Percentiles rank a stretch among this genome's conserved stretches.
Conservation (phyloP, 1,140 invertebrate species). For the Diploscapter pachys region DNA sequence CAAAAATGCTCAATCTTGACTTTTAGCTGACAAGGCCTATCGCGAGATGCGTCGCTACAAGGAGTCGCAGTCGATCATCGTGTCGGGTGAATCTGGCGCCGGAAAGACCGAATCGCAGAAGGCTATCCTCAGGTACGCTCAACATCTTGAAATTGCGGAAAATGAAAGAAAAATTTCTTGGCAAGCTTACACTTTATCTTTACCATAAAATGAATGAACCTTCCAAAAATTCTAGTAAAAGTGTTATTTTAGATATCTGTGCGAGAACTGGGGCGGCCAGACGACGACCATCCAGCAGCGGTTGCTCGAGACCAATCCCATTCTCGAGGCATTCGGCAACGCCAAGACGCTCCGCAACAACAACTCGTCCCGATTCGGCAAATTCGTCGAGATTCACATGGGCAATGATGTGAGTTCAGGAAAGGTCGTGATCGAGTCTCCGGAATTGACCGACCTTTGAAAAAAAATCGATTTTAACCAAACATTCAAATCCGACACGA, state of each 20-base stretch:
- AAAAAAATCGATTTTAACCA: not conserved
- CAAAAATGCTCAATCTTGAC: not conserved
- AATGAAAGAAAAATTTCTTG: too few species aligned
- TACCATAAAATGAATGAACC: too few species aligned
- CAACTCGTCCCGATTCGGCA: slow-evolving; percentile 93
- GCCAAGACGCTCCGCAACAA: slow-evolving; percentile 95
- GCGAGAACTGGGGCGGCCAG: slow-evolving; percentile 76
- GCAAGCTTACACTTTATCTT: too few species aligned
- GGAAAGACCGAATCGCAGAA: slow-evolving; percentile 98
- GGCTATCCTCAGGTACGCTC: slow-evolving; percentile 74
- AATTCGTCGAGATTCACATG: slow-evolving; percentile 97
- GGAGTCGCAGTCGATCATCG: slow-evolving; percentile 91
- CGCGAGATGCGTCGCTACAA: slow-evolving; percentile 90
- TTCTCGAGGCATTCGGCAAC: slow-evolving; percentile 89
- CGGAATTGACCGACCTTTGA: not conserved
- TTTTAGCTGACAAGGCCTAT: slow-evolving; percentile 81
- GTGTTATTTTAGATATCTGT: slow-evolving; percentile 64
- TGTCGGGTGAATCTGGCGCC: slow-evolving; percentile 85
- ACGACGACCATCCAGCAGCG: slow-evolving; percentile 84
- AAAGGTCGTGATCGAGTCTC: not conserved
- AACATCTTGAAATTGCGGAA: too few species aligned
- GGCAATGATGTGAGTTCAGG: slow-evolving; percentile 67
- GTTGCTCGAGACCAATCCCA: slow-evolving; percentile 82
- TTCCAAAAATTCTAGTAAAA: too few species aligned
- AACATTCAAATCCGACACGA: too few species aligned